Base-by-base conservation (phyloP, 2,888 invertebrate genomes). In the Tubulanus polymorphus region DNA sequence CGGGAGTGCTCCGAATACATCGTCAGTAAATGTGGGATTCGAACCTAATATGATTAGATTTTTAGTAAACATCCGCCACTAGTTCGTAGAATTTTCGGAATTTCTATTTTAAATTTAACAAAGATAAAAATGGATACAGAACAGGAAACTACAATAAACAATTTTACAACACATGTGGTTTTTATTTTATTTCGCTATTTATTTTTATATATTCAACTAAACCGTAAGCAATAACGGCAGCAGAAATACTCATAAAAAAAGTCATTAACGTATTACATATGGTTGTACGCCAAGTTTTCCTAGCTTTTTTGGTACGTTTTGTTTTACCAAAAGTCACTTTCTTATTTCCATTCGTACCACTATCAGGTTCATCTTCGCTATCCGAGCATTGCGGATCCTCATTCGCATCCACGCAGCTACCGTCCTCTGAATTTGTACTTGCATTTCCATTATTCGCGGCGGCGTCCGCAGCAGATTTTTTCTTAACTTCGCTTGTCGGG, bases 401-500 rank as follows among this genome's bases (percentile, higher is more conserved):
- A 41, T 41, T 41, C 3, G 41, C 41, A 15, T 41, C 41, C 15
- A 23, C 41, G 15, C 6, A 41, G 15, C 41, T 41, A 5, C 41
- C 41, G 15, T 41, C 15, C 15, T 41, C 41, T 8, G 41, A 41
- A 15, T 41, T 41, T 5, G 41, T 41, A 8, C 20, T 23, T 8
- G 41, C 15, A 5, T 18, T 5, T 8, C 23, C 15, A 5, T 20
- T 20, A 32, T 32, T 32, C n/a, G 35, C 10, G n/a, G 10, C 35
- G 35, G n/a, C n/a, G 10, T 12, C 35, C 10, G 10, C 35, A 18
- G 41, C 41, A 41, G 41, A 41, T 41, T 41, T 41, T 23, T 41
- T 41, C 15, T 41, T 41, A 5, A 41, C 41, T 41, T 41, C 41
- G 41, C 41, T 41, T 41, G 41, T 41, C 5, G 41, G 41, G 6